Evolutionary conservation across 37 sponge, comb jelly and placozoan genomes (phyloP).

Genomic region (Hexactinellida sp.): DNA sequence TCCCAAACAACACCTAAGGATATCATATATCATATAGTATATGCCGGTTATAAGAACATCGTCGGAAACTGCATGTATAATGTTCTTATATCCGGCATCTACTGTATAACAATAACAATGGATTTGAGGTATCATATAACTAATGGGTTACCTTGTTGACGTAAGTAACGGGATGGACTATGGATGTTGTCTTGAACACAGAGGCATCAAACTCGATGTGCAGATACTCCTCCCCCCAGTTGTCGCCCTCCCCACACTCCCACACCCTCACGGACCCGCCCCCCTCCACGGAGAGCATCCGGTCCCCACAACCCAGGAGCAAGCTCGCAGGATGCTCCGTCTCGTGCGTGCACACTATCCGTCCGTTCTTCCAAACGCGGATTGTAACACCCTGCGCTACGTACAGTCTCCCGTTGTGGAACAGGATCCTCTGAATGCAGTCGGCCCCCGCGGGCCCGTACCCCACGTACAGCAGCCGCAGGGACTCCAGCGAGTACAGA

Average conservation of each 20-base stretch:
- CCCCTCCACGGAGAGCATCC: background rate
- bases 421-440: background rate
- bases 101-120: background rate
- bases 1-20: constrained; percentile 42
- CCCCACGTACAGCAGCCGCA: background rate
- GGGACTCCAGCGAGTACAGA: constrained; percentile 4
- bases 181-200: constrained; percentile 40
- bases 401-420: constrained; percentile 9
- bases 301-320: background rate
- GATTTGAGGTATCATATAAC: background rate
- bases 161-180: constrained; percentile 83
- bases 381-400: background rate
- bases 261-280: background rate
- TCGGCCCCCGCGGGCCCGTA: background rate
- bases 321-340: background rate
- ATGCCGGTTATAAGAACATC: background rate
- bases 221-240: constrained; percentile 49
- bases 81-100: too few relatives aligned
- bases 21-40: background rate
- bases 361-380: constrained; percentile 10
- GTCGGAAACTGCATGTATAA: too few relatives aligned
- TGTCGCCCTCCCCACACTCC: constrained; percentile 8
- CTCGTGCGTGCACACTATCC: background rate
- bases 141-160: constrained; percentile 63
- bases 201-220: constrained; percentile 54